Base-by-base conservation (phyloP, 2,797 vertebrate species). In the Picus viridis region DNA sequence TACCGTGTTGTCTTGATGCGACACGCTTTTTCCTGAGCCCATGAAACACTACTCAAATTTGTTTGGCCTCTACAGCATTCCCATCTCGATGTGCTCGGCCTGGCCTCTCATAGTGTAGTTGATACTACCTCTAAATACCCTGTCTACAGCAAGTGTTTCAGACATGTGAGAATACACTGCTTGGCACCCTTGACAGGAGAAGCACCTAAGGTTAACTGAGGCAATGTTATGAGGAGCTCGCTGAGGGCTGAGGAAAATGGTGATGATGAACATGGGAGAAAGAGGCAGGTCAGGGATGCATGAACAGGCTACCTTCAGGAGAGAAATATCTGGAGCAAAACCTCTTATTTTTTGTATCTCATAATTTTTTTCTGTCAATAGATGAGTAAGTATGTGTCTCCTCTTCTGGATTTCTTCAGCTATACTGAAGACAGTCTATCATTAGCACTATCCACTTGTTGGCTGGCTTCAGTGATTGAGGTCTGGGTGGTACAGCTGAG, bases 71-170 rank as follows among this genome's bases (percentile, higher is more conserved):
- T 56, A 32, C 1, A 3, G n/a, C 14, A 80, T 53, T 85, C 91
- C 62, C 30, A 32, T 27, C 10, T 56, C 36, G 32, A 57, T 10
- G n/a, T 26, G 7, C 43, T n/a, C 69, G 83, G 34, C 11, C 26
- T n/a, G 58, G n/a, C 11, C 16, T 9, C 7, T 0, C 0, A 53
- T 49, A 68, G 11, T 6, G 13, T 11, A 47, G 22, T 20, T 47
- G 17, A n/a, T 36, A 74, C 5, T 10, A 36, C 56, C 39, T 30
- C 30, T 67, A 64, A 64, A 61, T 12, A 61, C 6, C 8, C 12
- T 1, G 2, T 10, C 20, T 62, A 12, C 3, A 5, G n/a, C 26
- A 86, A 69, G n/a, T 24, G 78, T 71, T 68, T 20, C 49, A 81
- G 29, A 16, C 0, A 0, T 6, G 24, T 4, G 16, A 64, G 70